Conservation (phyloP, 2,888 invertebrate species). For the Aplocera efformata region DNA sequence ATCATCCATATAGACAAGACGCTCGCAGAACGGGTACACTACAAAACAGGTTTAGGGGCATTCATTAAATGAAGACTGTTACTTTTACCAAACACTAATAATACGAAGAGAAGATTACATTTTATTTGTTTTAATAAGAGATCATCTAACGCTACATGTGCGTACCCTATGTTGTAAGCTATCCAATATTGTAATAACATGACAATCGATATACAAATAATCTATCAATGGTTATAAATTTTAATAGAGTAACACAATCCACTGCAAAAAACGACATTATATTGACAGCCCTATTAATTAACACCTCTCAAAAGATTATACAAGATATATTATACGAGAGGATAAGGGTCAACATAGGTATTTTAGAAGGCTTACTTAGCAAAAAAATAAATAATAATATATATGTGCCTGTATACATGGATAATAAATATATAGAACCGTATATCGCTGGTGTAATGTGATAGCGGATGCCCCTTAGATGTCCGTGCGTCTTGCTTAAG, state of each 20-base stretch:
- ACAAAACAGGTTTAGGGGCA: slow-evolving; percentile 11
- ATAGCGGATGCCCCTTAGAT: slow-evolving; percentile 42
- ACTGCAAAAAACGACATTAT: slow-evolving; percentile 46
- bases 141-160: slow-evolving; percentile 41
- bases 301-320: slow-evolving; percentile 18
- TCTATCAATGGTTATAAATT: slow-evolving; percentile 37
- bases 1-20: slow-evolving; percentile 28
- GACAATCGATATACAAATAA: slow-evolving; percentile 42
- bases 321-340: neutral
- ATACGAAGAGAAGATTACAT: too few species aligned
- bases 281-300: slow-evolving; percentile 47
- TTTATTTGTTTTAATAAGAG: slow-evolving; percentile 12
- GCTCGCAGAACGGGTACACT: slow-evolving; percentile 2
- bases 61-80: slow-evolving; percentile 2
- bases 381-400: slow-evolving; percentile 6
- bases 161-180: slow-evolving; percentile 37
- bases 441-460: slow-evolving; percentile 39
- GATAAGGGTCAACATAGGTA: slow-evolving; percentile 5
- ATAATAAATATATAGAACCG: slow-evolving; percentile 26
- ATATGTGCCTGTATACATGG: slow-evolving; percentile 16
- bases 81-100: neutral
- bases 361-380: slow-evolving; percentile 6
- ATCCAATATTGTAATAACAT: slow-evolving; percentile 45
- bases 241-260: slow-evolving; percentile 44
- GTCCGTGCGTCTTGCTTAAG: slow-evolving; percentile 67